phyloP scores from a whole-genome alignment of 2,113 vertebrate genomes.

The Hippocampus zosterae region DNA sequence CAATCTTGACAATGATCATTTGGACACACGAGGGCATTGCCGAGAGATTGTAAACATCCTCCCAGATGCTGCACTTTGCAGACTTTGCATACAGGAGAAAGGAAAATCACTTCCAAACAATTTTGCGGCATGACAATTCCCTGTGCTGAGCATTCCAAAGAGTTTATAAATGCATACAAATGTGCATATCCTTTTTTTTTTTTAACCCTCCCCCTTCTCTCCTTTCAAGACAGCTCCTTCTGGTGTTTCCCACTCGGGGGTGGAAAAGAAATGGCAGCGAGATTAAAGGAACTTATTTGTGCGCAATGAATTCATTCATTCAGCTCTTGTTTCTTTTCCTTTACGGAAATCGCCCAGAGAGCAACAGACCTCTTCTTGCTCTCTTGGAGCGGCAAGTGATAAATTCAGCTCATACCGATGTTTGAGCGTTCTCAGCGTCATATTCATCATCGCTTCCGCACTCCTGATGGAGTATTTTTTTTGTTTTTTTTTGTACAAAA shows the following conservation, averaged over 20 bases:
- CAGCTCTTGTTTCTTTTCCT: constrained; percentile 45
- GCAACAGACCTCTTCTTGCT: constrained; percentile 44
- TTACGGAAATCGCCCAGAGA: constrained; percentile 53
- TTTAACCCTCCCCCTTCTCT: constrained; percentile 17
- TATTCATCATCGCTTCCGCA: constrained; percentile 65
- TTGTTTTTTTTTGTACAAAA: too few species aligned
- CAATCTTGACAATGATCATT: constrained; percentile 6
- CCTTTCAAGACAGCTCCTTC: constrained; percentile 43
- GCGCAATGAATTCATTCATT: constrained; percentile 56
- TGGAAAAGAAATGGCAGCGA: constrained; percentile 54
- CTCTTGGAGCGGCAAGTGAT: constrained; percentile 64
- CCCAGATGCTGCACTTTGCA: constrained; percentile 16
- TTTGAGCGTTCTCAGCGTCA: constrained; percentile 66
- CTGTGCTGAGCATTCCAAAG: constrained; percentile 27
- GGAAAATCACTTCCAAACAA: constrained; percentile 27
- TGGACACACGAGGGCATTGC: neutral
- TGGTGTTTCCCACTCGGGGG: constrained; percentile 41
- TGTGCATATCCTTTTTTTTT: constrained; percentile 21
- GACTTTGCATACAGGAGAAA: constrained; percentile 19
- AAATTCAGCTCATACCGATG: constrained; percentile 58
- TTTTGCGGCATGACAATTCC: constrained; percentile 34
- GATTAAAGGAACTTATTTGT: constrained; percentile 70
- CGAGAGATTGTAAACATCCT: constrained; percentile 3
- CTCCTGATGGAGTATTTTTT: constrained; percentile 25
- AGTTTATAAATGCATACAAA: constrained; percentile 33